Evolutionary conservation across 2,797 vertebrate genomes (phyloP), one percentile per base, ranked within the genome.

Genomic region (Sparidentex hasta): DNA sequence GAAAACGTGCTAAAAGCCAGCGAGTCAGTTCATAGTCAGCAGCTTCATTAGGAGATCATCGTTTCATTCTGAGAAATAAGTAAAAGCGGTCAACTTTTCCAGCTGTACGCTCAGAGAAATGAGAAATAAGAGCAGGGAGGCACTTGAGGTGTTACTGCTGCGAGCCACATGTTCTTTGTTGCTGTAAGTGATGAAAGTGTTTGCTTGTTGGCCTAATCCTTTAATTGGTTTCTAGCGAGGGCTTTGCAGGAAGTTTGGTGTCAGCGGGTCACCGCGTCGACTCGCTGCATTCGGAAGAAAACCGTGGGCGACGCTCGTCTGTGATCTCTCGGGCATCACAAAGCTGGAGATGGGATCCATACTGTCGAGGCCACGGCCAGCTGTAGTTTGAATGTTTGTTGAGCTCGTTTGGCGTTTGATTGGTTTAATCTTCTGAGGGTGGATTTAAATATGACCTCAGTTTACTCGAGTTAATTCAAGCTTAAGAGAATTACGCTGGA

Each of bases 211-310:
- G 74, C 85, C 57, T 81, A 79, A 87, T 83, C 78, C 59, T 58
- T 74, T 91, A 91, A 90, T 89, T 85, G 80, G 85, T 84, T 90
- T 89, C 65, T 78, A 76, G 73, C 12, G 46, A 84, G 54, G 84
- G 81, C 83, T 88, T 88, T 89, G 69, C 80, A 56, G 44, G 47
- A 83, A 74, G 83, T 89, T 84, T 81, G 81, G 84, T 87, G 82
- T 87, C 83, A 74, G 63, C 21, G 59, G 65, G 71, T 81, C 71
- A 41, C 66, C 23, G 57, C 65, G 72, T 82, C 81, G 80, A 83
- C 71, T 74, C 68, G 38, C 13, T 46, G 58, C 48, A 13, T 73
- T 63, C 68, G 41, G 66, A 38, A 41, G 56, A 61, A 73, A 65
- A 75, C 54, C 38, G 70, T 48, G 55, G 48, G 50, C 46, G 12